These are phyloP conservation scores for Sphenodon punctatus DNA, from an alignment of 2,797 vertebrate species.

Conservation along the genomic window DNA sequence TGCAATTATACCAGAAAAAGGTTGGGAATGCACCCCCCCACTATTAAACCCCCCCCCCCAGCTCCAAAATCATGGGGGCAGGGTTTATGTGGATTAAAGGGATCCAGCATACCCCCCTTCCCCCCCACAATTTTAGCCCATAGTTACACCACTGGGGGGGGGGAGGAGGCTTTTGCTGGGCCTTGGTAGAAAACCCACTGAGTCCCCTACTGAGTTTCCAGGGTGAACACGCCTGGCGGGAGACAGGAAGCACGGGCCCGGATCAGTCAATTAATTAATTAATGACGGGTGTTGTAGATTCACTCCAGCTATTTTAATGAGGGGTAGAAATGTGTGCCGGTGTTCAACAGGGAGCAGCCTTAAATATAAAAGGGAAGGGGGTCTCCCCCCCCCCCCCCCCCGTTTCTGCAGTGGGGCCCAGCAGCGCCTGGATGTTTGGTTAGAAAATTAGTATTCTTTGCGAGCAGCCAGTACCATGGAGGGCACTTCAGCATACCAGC, in stretches of 20 bases:
- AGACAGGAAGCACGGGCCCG: neutral
- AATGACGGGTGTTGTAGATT: neutral
- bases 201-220: neutral
- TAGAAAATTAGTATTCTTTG: neutral
- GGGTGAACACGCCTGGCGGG: neutral
- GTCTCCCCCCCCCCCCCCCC: too few species aligned
- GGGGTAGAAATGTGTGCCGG: neutral
- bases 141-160: too few species aligned
- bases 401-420: neutral
- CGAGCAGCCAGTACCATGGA: neutral
- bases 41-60: too few species aligned
- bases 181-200: too few species aligned
- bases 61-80: too few species aligned
- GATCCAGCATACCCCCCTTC: too few species aligned
- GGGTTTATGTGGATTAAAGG: too few species aligned
- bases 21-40: too few species aligned
- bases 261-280: constrained; percentile 48
- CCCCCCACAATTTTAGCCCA: too few species aligned
- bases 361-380: rapidly evolving
- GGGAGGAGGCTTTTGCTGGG: too few species aligned
- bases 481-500: neutral
- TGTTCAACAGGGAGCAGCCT: neutral
- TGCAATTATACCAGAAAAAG: too few species aligned
- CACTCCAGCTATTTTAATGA: neutral
- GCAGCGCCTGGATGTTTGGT: too few species aligned